A percentile compares a stretch with the other conserved stretches of the same genome.
These are phyloP conservation scores for Tamias sibiricus DNA, from an alignment of 2,113 vertebrate genomes.

Conservation along the genomic window DNA sequence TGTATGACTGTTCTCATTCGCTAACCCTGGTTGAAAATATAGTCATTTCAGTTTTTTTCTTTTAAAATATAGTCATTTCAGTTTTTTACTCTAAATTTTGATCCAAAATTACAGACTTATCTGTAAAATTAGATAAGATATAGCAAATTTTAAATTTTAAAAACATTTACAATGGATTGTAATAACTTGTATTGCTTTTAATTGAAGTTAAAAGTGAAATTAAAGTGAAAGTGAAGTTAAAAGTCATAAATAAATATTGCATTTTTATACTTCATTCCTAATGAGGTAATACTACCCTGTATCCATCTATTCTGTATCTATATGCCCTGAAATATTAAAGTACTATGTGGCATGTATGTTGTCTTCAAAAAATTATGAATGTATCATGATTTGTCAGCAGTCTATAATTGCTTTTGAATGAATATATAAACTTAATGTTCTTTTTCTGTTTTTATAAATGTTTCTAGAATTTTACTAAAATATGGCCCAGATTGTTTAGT, in stretches of 20 bases:
- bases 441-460: not conserved
- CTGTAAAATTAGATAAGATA: not conserved
- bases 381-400: not conserved
- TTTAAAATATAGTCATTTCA: not conserved
- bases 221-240: not conserved
- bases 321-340: not conserved
- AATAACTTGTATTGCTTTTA: not conserved
- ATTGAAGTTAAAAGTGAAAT: not conserved
- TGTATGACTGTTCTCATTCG: not conserved
- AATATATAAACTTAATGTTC: not conserved
- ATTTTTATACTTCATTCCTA: not conserved
- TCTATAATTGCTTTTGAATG: not conserved
- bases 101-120: not conserved
- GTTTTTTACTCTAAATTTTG: constrained; percentile 20
- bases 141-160: not conserved
- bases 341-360: not conserved
- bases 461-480: not conserved
- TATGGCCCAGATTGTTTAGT: not conserved
- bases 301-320: not conserved
- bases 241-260: not conserved
- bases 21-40: not conserved
- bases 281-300: too few species aligned
- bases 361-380: not conserved
- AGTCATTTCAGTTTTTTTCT: too few species aligned
- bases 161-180: not conserved